These are phyloP conservation scores for Semicossyphus pulcher DNA, from an alignment of 2,113 vertebrate species.

Conservation along the genomic window DNA sequence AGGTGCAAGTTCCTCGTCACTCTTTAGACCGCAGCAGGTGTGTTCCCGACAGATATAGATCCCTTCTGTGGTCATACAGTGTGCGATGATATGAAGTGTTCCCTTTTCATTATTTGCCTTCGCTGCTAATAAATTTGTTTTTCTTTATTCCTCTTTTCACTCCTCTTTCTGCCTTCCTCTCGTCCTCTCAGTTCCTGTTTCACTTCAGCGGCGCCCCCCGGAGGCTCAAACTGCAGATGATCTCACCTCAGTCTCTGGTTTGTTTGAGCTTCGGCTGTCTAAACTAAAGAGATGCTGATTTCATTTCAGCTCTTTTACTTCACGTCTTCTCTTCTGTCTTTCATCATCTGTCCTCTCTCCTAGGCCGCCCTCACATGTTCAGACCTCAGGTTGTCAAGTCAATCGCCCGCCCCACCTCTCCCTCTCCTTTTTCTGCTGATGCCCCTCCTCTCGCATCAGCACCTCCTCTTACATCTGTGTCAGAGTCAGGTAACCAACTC, in stretches of 20 bases:
- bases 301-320: background rate
- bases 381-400: conserved; percentile 72
- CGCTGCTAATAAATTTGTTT: conserved; percentile 5
- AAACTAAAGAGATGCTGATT: background rate
- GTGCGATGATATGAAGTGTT: too few species aligned
- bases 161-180: background rate
- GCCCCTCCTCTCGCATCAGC: conserved; percentile 21
- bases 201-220: conserved; percentile 47
- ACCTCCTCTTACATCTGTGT: conserved; percentile 29
- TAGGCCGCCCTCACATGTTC: conserved; percentile 70
- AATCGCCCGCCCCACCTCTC: conserved; percentile 68
- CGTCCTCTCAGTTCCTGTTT: conserved; percentile 51
- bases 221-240: conserved; percentile 52
- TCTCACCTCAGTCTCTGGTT: conserved; percentile 48
- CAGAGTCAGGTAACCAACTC: conserved; percentile 71
- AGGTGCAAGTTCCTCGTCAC: background rate
- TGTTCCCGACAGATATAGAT: background rate
- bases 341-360: background rate
- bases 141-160: conserved; percentile 12
- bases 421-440: conserved; percentile 65
- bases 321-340: background rate
- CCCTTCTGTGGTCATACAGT: too few species aligned
- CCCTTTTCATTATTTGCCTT: background rate
- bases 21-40: too few species aligned
- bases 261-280: conserved; percentile 12